phyloP scores from a whole-genome alignment of 2,113 vertebrate genomes.

The Saimiri boliviensis region DNA sequence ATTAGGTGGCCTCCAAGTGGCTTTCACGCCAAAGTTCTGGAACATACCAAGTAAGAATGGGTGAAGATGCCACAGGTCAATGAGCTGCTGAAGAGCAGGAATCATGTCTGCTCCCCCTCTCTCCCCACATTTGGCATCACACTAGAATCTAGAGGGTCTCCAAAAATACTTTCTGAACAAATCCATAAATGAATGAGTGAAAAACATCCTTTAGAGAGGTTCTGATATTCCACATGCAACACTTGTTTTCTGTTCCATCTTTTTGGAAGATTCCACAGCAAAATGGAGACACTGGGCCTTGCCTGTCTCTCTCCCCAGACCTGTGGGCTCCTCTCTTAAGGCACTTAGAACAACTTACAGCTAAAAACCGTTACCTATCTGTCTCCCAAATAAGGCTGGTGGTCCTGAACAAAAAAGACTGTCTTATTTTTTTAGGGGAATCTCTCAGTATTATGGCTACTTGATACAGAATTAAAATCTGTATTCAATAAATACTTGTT shows the following conservation, averaged over 20 bases:
- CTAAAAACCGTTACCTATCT: not conserved
- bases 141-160: not conserved
- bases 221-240: not conserved
- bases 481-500: not conserved
- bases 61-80: not conserved
- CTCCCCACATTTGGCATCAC: not conserved
- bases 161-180: not conserved
- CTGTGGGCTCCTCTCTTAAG: not conserved
- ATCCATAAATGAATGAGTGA: not conserved
- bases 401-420: not conserved
- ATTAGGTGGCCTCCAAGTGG: not conserved
- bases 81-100: not conserved
- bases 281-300: accelerated
- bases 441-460: not conserved
- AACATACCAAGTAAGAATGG: not conserved
- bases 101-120: not conserved
- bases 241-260: not conserved
- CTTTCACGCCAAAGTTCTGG: not conserved
- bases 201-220: not conserved
- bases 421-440: not conserved
- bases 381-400: not conserved
- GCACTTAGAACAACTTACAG: not conserved
- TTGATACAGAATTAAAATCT: not conserved
- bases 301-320: not conserved
- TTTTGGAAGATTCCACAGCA: not conserved